Evolutionary conservation across 2,113 vertebrate genomes (phyloP).

Genomic region (Laticauda laticaudata): DNA sequence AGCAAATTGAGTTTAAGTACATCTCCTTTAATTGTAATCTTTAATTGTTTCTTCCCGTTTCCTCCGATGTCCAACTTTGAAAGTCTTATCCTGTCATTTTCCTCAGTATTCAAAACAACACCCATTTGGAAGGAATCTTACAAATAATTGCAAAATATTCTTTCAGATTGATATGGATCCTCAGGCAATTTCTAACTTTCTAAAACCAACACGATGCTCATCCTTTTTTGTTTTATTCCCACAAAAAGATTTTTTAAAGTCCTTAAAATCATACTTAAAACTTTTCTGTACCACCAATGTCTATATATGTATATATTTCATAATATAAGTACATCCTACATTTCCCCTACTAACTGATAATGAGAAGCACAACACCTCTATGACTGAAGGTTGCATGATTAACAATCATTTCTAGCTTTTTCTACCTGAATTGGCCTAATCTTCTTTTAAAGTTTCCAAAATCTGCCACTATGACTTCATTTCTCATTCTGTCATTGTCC

Average conservation of each 20-base stretch:
- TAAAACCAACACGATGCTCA: not conserved
- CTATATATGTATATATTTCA: not conserved
- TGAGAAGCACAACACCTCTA: not conserved
- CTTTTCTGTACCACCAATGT: not conserved
- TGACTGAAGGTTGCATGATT: not conserved
- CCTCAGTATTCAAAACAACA: not conserved
- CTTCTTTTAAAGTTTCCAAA: not conserved
- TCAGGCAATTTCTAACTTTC: not conserved
- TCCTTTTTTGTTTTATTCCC: not conserved
- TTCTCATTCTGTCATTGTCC: not conserved
- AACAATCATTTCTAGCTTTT: not conserved
- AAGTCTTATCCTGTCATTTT: not conserved
- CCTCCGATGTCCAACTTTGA: not conserved
- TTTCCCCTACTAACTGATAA: not conserved
- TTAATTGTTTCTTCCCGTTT: not conserved
- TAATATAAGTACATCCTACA: not conserved
- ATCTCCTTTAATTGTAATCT: not conserved
- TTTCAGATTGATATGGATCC: not conserved
- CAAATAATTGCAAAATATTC: not conserved
- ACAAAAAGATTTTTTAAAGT: not conserved
- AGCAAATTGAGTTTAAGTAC: not conserved
- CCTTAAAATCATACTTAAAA: not conserved
- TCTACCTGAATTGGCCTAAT: not conserved
- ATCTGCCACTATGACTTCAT: not conserved
- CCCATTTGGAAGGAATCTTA: not conserved